Base-by-base conservation (phyloP, 2,888 invertebrate species). In the Phengaris alcon region DNA sequence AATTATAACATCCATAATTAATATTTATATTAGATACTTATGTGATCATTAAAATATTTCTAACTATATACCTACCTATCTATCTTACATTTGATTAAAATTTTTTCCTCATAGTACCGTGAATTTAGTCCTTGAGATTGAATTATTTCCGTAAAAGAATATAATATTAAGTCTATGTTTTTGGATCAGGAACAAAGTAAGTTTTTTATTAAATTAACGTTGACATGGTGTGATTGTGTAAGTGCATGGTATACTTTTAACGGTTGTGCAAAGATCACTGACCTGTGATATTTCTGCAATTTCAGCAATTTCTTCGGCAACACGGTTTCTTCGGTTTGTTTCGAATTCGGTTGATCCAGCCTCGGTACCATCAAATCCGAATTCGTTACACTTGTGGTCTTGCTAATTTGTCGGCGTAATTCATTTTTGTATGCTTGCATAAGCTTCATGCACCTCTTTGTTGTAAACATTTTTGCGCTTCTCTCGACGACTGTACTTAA, bases 371-470 rank as follows among this genome's bases (percentile, higher is more conserved):
- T 94, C 44, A 94, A 93, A 82, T 95, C 95, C 74, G 94, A 95
- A 84, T 95, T 95, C 13, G 94, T 94, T 72, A 94, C 94, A 83
- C 94, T 94, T 22, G 94, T 94, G 0, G 95, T 95, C 87, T 95
- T 95, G 86, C 94, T 95, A 80, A 95, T 95, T 77, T 93, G 90
- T 78, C 94, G 88, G 81, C 91, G 89, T 75, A 93, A 82, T 81
- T 93, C 93, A 81, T 90, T 89, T 82, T 88, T 90, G 83, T 91
- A 93, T 73, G 88, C 83, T 80, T 90, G 89, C 75, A 91, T 80
- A 76, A 92, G 82, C 82, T 83, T 89, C 81, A 90, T 83, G 81
- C 89, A 88, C 81, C 88, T 90, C 85, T 86, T 89, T 69, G 92
- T 86, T 12, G 89, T 87, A 83, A 89, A 91, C 93, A 93, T 93